These are phyloP conservation scores for Pomacea maculata DNA, from an alignment of 1,140 invertebrate genomes.

Conservation along the genomic window DNA sequence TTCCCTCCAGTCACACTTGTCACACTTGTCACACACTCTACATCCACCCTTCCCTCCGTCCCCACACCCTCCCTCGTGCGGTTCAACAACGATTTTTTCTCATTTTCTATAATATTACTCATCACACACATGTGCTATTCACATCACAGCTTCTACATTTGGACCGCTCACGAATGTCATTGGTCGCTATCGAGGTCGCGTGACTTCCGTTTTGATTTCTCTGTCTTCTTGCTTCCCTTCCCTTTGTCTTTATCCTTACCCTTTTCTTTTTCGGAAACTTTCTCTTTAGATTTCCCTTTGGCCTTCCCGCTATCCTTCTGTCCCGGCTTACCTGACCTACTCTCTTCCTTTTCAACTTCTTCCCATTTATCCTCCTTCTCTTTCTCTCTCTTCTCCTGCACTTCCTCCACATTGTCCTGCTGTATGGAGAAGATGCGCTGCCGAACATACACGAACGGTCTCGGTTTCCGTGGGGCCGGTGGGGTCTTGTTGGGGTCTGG, in stretches of 20 bases:
- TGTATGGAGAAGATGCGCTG: constrained; percentile 56
- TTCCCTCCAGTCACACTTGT: not conserved
- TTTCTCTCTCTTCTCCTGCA: constrained; percentile 28
- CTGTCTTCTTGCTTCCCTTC: not conserved
- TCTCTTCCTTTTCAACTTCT: not conserved
- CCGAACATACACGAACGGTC: constrained; percentile 57
- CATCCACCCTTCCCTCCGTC: no score
- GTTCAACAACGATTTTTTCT: not conserved
- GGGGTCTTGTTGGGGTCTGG: constrained; percentile 36
- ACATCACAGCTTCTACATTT: not conserved
- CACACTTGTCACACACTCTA: not conserved
- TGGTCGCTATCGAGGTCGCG: not conserved
- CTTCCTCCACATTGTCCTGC: constrained; percentile 54
- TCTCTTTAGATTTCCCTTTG: constrained; percentile 13
- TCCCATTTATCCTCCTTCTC: constrained; percentile 16
- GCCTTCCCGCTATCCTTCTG: not conserved
- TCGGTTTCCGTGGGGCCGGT: constrained; percentile 39
- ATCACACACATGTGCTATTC: not conserved
- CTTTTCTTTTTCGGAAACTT: not conserved
- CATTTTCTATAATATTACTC: not conserved
- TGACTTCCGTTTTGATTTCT: not conserved
- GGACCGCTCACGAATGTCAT: not conserved
- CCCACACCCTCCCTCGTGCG: not conserved
- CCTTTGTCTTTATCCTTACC: constrained; percentile 1
- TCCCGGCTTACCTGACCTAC: not conserved